Percentiles rank a stretch among this genome's conserved stretches.
These are phyloP conservation scores for Parascotia fuliginaria DNA, from an alignment of 2,888 invertebrate species.

Conservation along the genomic window DNA sequence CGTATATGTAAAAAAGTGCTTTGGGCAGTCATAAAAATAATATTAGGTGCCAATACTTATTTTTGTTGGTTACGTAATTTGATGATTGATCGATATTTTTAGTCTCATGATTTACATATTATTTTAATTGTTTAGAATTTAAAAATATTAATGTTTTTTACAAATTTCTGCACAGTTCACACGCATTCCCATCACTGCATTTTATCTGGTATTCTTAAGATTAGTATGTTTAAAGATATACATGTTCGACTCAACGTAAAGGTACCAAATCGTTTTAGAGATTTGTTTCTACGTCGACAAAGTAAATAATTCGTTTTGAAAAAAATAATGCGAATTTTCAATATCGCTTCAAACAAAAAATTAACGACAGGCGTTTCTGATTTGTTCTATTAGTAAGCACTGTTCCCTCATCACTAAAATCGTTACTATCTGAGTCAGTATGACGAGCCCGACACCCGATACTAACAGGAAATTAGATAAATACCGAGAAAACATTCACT, in stretches of 20 bases:
- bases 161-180: too few relatives aligned
- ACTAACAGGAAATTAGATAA: slow-evolving; percentile 72
- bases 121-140: slow-evolving; percentile 6
- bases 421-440: slow-evolving; percentile 49
- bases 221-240: too few relatives aligned
- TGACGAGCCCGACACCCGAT: slow-evolving; percentile 52
- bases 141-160: background rate
- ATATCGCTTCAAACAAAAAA: too few relatives aligned
- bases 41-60: slow-evolving; percentile 43
- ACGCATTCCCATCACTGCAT: too few relatives aligned
- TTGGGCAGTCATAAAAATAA: slow-evolving; percentile 38
- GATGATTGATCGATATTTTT: slow-evolving; percentile 44
- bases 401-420: slow-evolving; percentile 22
- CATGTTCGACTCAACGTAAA: too few relatives aligned
- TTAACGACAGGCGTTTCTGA: too few relatives aligned
- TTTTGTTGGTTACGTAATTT: slow-evolving; percentile 40
- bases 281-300: too few relatives aligned
- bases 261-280: too few relatives aligned
- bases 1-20: slow-evolving; percentile 44
- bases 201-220: too few relatives aligned
- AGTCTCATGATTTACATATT: slow-evolving; percentile 22
- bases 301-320: too few relatives aligned
- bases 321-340: too few relatives aligned
- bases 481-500: slow-evolving; percentile 52
- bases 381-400: slow-evolving; percentile 15